phyloP scores from a whole-genome alignment of 2,113 vertebrate genomes.

The Hydrochoerus hydrochaeris region DNA sequence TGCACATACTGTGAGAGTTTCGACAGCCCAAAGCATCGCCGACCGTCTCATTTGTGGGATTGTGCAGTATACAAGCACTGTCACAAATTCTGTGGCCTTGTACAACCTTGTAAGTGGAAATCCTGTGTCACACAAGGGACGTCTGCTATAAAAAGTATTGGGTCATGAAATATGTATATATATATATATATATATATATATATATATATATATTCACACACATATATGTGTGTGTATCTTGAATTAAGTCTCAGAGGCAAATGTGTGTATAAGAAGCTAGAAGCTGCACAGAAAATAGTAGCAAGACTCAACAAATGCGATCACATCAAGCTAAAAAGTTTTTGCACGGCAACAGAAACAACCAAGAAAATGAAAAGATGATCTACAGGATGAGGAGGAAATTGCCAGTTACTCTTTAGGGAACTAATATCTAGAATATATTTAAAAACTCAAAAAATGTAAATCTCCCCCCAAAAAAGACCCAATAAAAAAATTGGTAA shows the following conservation, averaged over 20 bases:
- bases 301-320: background rate
- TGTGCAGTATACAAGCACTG: background rate
- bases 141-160: background rate
- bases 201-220: background rate
- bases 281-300: background rate
- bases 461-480: background rate
- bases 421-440: background rate
- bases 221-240: background rate
- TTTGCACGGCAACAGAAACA: background rate
- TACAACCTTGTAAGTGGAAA: background rate
- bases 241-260: background rate
- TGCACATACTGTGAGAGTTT: background rate
- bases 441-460: background rate
- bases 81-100: background rate
- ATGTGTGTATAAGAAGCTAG: background rate
- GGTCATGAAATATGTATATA: background rate
- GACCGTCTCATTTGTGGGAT: background rate
- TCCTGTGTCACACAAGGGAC: background rate
- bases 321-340: background rate
- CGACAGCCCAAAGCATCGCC: background rate
- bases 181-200: background rate
- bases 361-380: background rate
- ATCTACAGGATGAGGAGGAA: background rate
- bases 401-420: background rate
- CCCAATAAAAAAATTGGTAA: background rate